These are phyloP conservation scores for Drosophila anomalipes DNA, from an alignment of 2,888 invertebrate species.

Conservation along the genomic window DNA sequence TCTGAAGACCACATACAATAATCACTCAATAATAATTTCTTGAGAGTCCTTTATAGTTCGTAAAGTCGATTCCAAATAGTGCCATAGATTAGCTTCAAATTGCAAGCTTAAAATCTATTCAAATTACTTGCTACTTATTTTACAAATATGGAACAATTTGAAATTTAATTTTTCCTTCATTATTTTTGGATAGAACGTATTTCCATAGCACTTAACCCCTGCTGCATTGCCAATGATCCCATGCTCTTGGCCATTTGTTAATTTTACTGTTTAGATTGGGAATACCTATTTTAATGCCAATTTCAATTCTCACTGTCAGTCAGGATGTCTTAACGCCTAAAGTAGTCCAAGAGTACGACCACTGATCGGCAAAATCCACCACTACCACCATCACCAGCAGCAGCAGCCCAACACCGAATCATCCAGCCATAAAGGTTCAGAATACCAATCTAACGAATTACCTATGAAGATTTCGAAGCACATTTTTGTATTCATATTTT, in stretches of 20 bases:
- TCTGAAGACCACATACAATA: background rate
- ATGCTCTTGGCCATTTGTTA: slow-evolving; percentile 53
- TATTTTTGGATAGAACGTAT: background rate
- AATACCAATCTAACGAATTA: slow-evolving; percentile 34
- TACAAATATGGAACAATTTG: background rate
- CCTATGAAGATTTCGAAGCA: slow-evolving; percentile 36
- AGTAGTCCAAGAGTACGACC: slow-evolving; percentile 47
- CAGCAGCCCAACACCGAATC: slow-evolving; percentile 6
- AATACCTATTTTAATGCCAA: slow-evolving; percentile 5
- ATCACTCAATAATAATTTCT: background rate
- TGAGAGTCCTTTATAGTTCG: background rate
- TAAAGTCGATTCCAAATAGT: background rate
- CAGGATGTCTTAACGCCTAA: slow-evolving; percentile 61
- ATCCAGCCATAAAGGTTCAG: slow-evolving; percentile 16
- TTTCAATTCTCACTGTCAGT: slow-evolving; percentile 22
- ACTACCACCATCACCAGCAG: slow-evolving; percentile 15
- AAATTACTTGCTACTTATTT: background rate
- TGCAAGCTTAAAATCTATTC: background rate
- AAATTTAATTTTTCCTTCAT: background rate
- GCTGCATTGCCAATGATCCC: background rate
- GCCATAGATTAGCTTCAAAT: background rate
- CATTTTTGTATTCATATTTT: slow-evolving; percentile 41
- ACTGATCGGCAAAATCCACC: slow-evolving; percentile 44
- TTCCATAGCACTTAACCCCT: slow-evolving; percentile 4
- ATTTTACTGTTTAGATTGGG: slow-evolving; percentile 37